phyloP scores from a whole-genome alignment of 2,888 invertebrate species.

The Pedicia rivosa region DNA sequence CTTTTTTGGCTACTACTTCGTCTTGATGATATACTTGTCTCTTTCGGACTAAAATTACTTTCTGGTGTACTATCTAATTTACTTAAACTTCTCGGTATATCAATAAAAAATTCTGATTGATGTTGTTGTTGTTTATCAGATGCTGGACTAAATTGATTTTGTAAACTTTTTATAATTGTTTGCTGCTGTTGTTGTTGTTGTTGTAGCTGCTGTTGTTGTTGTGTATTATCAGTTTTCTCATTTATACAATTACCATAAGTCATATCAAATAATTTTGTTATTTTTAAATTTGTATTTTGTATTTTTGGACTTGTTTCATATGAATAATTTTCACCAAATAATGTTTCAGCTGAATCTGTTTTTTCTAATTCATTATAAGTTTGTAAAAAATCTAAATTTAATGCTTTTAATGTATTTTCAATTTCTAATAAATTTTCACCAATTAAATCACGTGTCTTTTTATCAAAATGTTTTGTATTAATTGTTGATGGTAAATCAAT shows the following conservation, averaged over 20 bases:
- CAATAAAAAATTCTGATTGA: slow-evolving; percentile 1
- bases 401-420: slow-evolving; percentile 29
- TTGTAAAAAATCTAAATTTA: slow-evolving; percentile 31
- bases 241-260: not conserved
- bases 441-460: slow-evolving; percentile 21
- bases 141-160: not conserved
- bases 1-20: slow-evolving; percentile 31
- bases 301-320: slow-evolving; percentile 5
- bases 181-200: not conserved
- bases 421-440: slow-evolving; percentile 30
- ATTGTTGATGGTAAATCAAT: slow-evolving; percentile 18
- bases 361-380: slow-evolving; percentile 31
- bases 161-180: slow-evolving; percentile 1
- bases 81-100: not conserved
- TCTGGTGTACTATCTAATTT: slow-evolving; percentile 22
- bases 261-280: slow-evolving; percentile 1
- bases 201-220: not conserved
- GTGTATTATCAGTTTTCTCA: too few relatives aligned
- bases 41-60: slow-evolving; percentile 29
- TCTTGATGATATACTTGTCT: slow-evolving; percentile 28
- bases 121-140: not conserved
- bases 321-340: slow-evolving; percentile 17
- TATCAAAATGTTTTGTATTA: slow-evolving; percentile 12
- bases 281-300: not conserved
- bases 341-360: slow-evolving; percentile 30